phyloP scores from a whole-genome alignment of 2,888 invertebrate genomes.

The Leptopilina syphax region DNA sequence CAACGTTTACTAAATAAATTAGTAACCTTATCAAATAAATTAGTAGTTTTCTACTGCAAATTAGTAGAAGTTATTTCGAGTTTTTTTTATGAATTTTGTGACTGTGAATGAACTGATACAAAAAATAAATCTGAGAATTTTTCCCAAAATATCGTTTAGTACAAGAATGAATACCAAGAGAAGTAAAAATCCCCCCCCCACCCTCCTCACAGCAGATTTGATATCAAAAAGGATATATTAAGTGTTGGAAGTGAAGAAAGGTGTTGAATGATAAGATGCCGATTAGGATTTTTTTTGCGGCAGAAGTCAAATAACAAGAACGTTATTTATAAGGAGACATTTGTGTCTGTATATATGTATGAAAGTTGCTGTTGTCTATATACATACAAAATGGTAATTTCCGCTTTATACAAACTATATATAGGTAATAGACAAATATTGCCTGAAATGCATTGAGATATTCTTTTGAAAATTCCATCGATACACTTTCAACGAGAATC shows the following conservation, averaged over 20 bases:
- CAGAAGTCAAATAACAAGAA: constrained; percentile 17
- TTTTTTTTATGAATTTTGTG: too few relatives aligned
- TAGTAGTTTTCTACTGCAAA: too few relatives aligned
- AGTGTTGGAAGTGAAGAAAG: constrained; percentile 12
- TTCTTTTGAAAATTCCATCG: constrained; percentile 3
- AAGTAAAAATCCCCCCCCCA: not conserved
- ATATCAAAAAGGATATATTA: constrained; percentile 22
- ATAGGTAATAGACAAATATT: not conserved
- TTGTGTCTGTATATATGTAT: not conserved
- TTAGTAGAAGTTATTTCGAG: too few relatives aligned
- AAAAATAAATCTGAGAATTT: not conserved
- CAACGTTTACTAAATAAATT: too few relatives aligned
- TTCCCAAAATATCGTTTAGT: not conserved
- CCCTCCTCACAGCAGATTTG: not conserved
- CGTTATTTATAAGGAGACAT: not conserved
- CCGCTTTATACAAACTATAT: not conserved
- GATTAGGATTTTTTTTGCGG: not conserved
- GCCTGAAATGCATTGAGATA: not conserved
- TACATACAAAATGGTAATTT: not conserved
- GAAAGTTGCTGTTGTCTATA: not conserved
- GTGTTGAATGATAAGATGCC: constrained; percentile 12
- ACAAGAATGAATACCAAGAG: not conserved
- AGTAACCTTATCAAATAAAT: too few relatives aligned
- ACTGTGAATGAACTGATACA: too few relatives aligned
- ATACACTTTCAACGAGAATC: not conserved